These are phyloP conservation scores for Drosophila anomalata DNA, from an alignment of 2,888 invertebrate genomes.

Conservation along the genomic window DNA sequence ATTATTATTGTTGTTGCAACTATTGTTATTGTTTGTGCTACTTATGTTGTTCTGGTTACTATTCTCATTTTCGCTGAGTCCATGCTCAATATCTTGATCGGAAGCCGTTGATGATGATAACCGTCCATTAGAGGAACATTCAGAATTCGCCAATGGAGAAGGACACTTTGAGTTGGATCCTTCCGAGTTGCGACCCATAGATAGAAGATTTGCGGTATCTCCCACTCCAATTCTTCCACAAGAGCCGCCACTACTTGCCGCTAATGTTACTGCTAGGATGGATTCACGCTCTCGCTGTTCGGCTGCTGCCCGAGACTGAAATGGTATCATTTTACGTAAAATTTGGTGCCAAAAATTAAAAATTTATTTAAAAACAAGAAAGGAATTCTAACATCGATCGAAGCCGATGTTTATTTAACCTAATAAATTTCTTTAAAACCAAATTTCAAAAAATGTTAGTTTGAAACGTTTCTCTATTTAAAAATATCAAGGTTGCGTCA, in stretches of 20 bases:
- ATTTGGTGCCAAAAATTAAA: too few relatives aligned
- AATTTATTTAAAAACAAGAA: neutral
- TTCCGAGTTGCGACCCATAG: slow-evolving; percentile 64
- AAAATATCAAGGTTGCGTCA: too few relatives aligned
- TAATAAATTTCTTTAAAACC: too few relatives aligned
- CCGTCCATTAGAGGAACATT: slow-evolving; percentile 93
- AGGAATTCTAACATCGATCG: too few relatives aligned
- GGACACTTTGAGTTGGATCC: slow-evolving; percentile 89
- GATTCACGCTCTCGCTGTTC: slow-evolving; percentile 93
- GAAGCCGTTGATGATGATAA: slow-evolving; percentile 92
- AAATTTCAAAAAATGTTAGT: too few relatives aligned
- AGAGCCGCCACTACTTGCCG: slow-evolving; percentile 81
- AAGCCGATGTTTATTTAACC: too few relatives aligned
- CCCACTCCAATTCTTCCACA: slow-evolving; percentile 25
- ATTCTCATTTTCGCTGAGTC: slow-evolving; percentile 86
- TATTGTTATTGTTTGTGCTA: slow-evolving; percentile 86
- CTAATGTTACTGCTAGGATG: slow-evolving; percentile 87
- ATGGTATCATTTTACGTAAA: neutral
- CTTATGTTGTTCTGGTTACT: slow-evolving; percentile 68
- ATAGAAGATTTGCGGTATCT: slow-evolving; percentile 50
- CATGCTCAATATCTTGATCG: slow-evolving; percentile 86
- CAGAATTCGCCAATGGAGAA: slow-evolving; percentile 93
- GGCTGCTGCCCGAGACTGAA: slow-evolving; percentile 88
- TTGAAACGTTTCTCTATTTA: too few relatives aligned
- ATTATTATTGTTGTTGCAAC: slow-evolving; percentile 84